These are phyloP conservation scores for Luidia sarsii DNA, from an alignment of 53 echinoderm and acorn worm genomes.

Conservation along the genomic window DNA sequence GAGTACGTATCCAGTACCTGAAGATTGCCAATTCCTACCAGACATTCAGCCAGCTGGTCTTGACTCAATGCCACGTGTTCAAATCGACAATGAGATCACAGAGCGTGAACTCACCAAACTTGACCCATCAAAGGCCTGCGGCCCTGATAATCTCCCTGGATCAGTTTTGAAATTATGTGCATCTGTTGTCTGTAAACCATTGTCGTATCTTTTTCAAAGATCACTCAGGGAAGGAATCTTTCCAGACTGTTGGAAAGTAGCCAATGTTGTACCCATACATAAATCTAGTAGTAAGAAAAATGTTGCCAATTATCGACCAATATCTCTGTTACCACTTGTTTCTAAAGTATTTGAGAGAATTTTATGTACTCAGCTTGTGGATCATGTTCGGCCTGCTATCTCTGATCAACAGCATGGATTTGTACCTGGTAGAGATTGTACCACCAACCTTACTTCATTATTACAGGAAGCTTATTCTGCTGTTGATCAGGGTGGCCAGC, in stretches of 20 bases:
- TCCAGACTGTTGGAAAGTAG: slow-evolving; percentile 11
- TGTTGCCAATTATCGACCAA: too few species aligned
- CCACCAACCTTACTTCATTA: too few species aligned
- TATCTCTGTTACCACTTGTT: too few species aligned
- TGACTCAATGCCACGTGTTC: slow-evolving; percentile 3
- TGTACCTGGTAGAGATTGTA: too few species aligned
- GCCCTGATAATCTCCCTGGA: too few species aligned
- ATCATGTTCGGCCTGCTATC: too few species aligned
- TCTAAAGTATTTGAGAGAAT: too few species aligned
- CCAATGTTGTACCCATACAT: slow-evolving; percentile 28
- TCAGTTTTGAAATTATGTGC: slow-evolving; percentile 18
- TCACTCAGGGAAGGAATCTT: neutral
- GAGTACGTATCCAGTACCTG: neutral
- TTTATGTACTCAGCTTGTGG: too few species aligned
- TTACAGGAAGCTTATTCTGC: too few species aligned
- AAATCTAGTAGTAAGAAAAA: slow-evolving; percentile 29
- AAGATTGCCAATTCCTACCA: neutral
- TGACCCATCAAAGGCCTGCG: neutral
- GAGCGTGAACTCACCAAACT: slow-evolving; percentile 8
- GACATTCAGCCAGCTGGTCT: neutral
- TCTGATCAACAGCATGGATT: too few species aligned
- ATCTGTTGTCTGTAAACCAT: neutral
- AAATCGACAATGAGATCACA: neutral
- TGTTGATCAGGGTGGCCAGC: too few species aligned
- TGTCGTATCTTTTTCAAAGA: slow-evolving; percentile 12